Conservation (phyloP, 2,113 vertebrate genomes). For the Pantherophis guttatus region DNA sequence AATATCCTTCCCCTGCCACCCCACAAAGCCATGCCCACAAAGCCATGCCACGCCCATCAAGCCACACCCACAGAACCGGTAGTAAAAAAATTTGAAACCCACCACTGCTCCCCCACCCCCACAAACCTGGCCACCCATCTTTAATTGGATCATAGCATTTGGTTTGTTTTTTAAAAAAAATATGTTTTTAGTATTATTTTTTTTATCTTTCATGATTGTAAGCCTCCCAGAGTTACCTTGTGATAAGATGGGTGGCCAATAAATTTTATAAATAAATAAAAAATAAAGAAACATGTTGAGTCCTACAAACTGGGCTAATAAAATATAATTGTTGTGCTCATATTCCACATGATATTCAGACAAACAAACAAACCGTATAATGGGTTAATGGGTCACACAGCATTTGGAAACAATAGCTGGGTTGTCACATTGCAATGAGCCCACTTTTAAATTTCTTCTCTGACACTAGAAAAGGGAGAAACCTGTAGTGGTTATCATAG, state of each 20-base stretch:
- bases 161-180: background rate
- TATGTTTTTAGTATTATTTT: background rate
- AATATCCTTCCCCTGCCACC: too few species aligned
- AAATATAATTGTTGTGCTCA: background rate
- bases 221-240: too few species aligned
- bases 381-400: background rate
- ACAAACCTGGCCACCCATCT: background rate
- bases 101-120: too few species aligned
- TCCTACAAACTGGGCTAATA: background rate
- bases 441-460: background rate
- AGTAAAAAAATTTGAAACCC: too few species aligned
- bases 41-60: too few species aligned
- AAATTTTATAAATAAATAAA: background rate
- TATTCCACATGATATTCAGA: background rate
- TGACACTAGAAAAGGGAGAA: background rate
- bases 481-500: background rate
- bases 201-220: too few species aligned
- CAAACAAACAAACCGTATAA: background rate
- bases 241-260: background rate
- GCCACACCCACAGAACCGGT: too few species aligned
- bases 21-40: too few species aligned
- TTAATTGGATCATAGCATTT: background rate
- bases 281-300: background rate
- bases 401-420: background rate
- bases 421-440: background rate